These are phyloP conservation scores for Alloscopus bannaensis DNA, from an alignment of 2,888 invertebrate species.

Conservation along the genomic window DNA sequence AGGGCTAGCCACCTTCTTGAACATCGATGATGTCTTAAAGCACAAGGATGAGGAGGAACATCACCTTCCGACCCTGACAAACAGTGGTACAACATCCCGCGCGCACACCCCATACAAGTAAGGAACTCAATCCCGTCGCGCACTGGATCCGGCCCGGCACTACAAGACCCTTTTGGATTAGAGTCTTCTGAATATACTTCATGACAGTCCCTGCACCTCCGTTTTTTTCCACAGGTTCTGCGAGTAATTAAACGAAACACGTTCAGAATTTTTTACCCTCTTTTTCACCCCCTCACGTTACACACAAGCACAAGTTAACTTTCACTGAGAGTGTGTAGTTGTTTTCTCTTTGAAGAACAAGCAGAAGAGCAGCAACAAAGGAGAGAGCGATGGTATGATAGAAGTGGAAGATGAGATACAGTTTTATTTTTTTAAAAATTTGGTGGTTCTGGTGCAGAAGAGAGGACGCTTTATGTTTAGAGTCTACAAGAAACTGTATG, in stretches of 20 bases:
- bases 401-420: constrained; percentile 11
- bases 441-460: neutral
- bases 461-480: constrained; percentile 19
- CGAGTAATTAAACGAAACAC: constrained; percentile 29
- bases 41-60: constrained; percentile 86
- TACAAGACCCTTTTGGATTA: constrained; percentile 87
- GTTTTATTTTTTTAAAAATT: too few species aligned
- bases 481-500: too few species aligned
- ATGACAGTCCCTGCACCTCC: constrained; percentile 77
- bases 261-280: constrained; percentile 20
- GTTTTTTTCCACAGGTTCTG: constrained; percentile 73
- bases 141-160: constrained; percentile 74
- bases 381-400: constrained; percentile 1
- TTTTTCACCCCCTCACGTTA: constrained; percentile 8
- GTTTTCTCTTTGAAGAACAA: constrained; percentile 26
- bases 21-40: constrained; percentile 80
- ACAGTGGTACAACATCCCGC: constrained; percentile 94
- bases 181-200: constrained; percentile 85
- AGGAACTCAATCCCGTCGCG: constrained; percentile 87
- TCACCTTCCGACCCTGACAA: constrained; percentile 90
- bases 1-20: constrained; percentile 91
- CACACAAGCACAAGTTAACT: too few species aligned
- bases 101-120: constrained; percentile 90
- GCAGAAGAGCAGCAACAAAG: constrained; percentile 21
- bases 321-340: constrained; percentile 16